phyloP scores from a whole-genome alignment of 2,888 invertebrate species.

The Eristalinus sepulchralis region DNA sequence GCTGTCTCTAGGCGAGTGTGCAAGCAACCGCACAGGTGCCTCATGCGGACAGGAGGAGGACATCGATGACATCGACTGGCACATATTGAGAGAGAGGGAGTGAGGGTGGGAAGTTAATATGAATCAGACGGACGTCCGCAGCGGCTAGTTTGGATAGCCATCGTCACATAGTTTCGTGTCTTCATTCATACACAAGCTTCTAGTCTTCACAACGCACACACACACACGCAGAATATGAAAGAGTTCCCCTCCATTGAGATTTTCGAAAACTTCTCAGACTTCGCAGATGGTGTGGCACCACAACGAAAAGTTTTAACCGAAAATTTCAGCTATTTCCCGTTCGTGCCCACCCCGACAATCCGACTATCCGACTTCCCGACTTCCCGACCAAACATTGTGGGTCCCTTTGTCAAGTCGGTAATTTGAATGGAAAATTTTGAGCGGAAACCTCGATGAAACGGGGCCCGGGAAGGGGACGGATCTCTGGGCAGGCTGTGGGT shows the following conservation, averaged over 20 bases:
- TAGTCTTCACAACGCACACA: conserved; percentile 33
- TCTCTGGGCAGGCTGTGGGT: neutral
- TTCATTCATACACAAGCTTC: conserved; percentile 42
- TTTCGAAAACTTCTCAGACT: conserved; percentile 44
- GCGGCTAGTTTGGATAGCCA: neutral
- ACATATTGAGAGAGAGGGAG: conserved; percentile 26
- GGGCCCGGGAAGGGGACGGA: conserved; percentile 4
- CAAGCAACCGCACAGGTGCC: conserved; percentile 19
- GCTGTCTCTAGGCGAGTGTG: conserved; percentile 30
- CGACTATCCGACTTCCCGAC: neutral
- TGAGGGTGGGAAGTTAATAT: conserved; percentile 56
- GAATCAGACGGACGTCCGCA: neutral
- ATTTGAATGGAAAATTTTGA: conserved; percentile 63
- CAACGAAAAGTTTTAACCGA: conserved; percentile 48
- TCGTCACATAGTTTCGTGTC: conserved; percentile 34
- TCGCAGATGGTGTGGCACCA: conserved; percentile 53
- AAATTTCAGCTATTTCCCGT: conserved; percentile 29
- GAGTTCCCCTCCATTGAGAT: conserved; percentile 9
- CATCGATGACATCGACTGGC: conserved; percentile 65
- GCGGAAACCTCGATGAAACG: conserved; percentile 54
- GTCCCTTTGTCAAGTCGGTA: conserved; percentile 52
- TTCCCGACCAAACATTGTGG: neutral
- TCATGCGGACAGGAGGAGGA: conserved; percentile 49
- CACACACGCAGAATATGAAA: conserved; percentile 19
- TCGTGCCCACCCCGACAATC: neutral